Evolutionary conservation across 2,797 vertebrate genomes (phyloP), one percentile per base, ranked within the genome.

Genomic region (Argyrosomus regius): DNA sequence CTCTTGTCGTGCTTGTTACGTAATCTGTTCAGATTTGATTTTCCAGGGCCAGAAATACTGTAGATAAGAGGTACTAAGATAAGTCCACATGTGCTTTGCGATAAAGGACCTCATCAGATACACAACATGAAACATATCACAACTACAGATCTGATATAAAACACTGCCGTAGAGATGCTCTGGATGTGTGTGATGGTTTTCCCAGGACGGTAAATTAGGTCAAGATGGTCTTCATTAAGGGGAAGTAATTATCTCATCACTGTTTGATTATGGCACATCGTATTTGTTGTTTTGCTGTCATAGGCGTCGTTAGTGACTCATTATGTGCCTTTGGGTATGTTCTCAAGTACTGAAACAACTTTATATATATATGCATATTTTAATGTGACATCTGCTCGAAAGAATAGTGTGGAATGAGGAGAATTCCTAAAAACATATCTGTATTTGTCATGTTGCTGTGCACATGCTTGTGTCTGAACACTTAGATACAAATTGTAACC

Each of bases 181-280:
- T 73, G 82, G 31, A 46, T 80, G 59, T 63, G 35, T 72, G 66
- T 39, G 48, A 72, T 70, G 63, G 53, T 68, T 76, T 74, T 86
- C 75, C 72, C 80, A 16, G 60, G 82, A 88, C 46, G 8, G 62
- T 75, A 77, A 92, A 91, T 87, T 70, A 88, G 91, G 91, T 89
- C 82, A 84, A 73, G 75, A 65, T 81, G 59, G 60, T 77, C 77
- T 86, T 93, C 56, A 90, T 92, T 87, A 87, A 85, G 60, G 83
- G 45, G 39, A 76, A 70, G 87, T 92, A 82, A 94, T 94, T 87
- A 89, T 89, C 83, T 92, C 77, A 79, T 91, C 78, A 70, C 80
- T 16, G 62, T 50, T 72, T 91, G 80, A 89, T 89, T 81, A 86
- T 68, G 26, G 31, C 77, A 67, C 39, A 35, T 82, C 20, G 1